Base-by-base conservation (phyloP, 1,140 invertebrate genomes). In the Hyles vespertilio region DNA sequence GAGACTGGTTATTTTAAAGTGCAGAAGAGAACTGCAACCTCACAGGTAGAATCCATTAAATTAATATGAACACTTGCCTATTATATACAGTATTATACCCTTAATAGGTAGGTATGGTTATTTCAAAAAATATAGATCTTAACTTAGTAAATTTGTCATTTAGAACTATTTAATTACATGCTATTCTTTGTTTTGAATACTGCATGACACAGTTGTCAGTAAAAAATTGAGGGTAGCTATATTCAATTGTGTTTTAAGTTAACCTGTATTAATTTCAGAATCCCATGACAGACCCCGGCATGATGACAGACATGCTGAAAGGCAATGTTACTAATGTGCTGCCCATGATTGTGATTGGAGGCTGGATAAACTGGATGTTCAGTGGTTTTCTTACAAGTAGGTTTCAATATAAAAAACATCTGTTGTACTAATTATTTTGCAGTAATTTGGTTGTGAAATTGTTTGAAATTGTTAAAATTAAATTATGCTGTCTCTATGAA, bases 281-380 rank as follows among this genome's bases (percentile, higher is more conserved):
- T 88, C 97, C 97, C 50, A 98, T 98, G 94, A 96, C 96, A n/a
- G 98, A 99, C 91, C 98, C 98, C 1, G 96, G 93, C 55, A 96
- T 99, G 93, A 98, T 99, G 94, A 99, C 97, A 5, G 99, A 99
- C 72, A 99, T 99, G 98, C 89, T 99, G 32, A 99, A 99, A 89
- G 98, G 98, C 47, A 99, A 99, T 91, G 92, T 99, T 11, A 98
- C 98, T 0, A 99, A 99, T 91, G 97, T 99, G 3, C 87, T 98
- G 58, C 98, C 98, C 1, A 99, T 99, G 98, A 97, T 99, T 64
- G 92, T 99, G 0, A 99, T 99, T 73, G 98, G 98, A 77, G 98
- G 91, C 3, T 99, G 98, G 98, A 99, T 99, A 70, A 99, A 99
- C 84, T 99, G 98, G 98, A 99, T 99, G 91, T 99, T 99, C 88